Conservation (phyloP, 2,888 invertebrate genomes). For the Globia sparganii region DNA sequence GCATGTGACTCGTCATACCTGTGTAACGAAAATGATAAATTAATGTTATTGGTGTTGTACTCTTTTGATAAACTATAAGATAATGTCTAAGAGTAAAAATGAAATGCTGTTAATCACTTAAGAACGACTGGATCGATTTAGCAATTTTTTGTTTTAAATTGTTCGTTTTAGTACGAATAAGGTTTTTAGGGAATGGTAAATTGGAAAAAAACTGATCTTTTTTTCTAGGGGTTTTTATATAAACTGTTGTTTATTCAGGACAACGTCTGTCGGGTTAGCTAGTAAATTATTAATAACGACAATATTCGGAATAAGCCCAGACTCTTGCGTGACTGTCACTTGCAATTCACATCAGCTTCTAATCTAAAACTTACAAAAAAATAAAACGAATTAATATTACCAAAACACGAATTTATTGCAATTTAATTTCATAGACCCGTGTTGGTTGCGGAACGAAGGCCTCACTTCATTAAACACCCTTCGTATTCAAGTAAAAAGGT, state of each 20-base stretch:
- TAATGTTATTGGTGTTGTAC: not conserved
- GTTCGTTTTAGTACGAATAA: not conserved
- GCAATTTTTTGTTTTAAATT: not conserved
- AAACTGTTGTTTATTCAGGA: not conserved
- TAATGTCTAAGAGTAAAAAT: too few relatives aligned
- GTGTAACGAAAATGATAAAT: not conserved
- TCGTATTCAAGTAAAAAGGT: slow-evolving; percentile 40
- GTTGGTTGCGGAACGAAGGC: slow-evolving; percentile 35
- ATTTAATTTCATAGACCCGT: slow-evolving; percentile 43
- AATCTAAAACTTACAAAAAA: not conserved
- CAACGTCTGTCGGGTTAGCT: not conserved
- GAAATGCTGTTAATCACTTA: too few relatives aligned
- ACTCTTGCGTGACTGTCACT: not conserved
- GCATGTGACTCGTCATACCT: too few relatives aligned
- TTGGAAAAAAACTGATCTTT: not conserved
- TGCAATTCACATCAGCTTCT: not conserved
- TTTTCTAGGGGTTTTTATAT: not conserved
- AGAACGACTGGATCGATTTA: not conserved
- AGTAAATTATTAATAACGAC: not conserved
- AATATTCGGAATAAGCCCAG: not conserved
- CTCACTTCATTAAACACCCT: slow-evolving; percentile 51
- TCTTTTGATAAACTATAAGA: too few relatives aligned
- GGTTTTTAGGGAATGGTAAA: not conserved
- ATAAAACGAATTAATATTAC: slow-evolving; percentile 8
- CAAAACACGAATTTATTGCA: slow-evolving; percentile 29